Percentiles rank a stretch among this genome's conserved stretches.
Conservation (phyloP, 2,113 vertebrate genomes). For the Podarcis cretensis region DNA sequence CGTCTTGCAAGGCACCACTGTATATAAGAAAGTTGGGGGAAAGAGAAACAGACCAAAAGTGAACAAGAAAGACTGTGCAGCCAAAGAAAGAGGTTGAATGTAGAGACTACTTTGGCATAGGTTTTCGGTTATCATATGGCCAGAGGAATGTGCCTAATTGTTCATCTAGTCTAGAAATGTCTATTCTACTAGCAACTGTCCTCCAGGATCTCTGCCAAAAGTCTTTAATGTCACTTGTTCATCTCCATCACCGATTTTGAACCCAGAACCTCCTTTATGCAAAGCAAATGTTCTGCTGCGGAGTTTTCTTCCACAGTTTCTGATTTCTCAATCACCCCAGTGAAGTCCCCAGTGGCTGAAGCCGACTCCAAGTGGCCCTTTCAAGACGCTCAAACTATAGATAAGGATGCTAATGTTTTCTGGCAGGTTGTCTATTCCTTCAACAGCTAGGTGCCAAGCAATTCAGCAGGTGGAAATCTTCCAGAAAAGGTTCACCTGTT, state of each 20-base stretch:
- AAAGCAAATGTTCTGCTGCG: no score
- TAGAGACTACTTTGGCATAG: neutral
- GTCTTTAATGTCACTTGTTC: no score
- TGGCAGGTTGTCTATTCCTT: neutral
- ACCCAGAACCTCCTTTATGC: no score
- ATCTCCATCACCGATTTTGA: no score
- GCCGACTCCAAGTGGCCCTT: neutral
- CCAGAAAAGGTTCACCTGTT: neutral
- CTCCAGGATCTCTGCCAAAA: neutral
- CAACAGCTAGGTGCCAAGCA: neutral
- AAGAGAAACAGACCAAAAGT: neutral
- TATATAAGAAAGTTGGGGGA: neutral
- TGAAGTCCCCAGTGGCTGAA: neutral
- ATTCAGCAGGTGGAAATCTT: neutral
- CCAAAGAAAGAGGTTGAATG: neutral
- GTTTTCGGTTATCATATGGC: no score
- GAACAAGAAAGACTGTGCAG: neutral
- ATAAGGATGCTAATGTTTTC: neutral
- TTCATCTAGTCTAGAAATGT: neutral
- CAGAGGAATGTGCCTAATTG: neutral
- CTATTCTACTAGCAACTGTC: neutral
- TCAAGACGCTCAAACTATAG: neutral
- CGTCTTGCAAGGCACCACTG: no score
- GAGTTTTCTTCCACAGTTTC: neutral
- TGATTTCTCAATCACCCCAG: neutral